Percentiles rank a stretch among this genome's conserved stretches.
Conservation (phyloP, 2,888 invertebrate species). For the Pterostichus niger region DNA sequence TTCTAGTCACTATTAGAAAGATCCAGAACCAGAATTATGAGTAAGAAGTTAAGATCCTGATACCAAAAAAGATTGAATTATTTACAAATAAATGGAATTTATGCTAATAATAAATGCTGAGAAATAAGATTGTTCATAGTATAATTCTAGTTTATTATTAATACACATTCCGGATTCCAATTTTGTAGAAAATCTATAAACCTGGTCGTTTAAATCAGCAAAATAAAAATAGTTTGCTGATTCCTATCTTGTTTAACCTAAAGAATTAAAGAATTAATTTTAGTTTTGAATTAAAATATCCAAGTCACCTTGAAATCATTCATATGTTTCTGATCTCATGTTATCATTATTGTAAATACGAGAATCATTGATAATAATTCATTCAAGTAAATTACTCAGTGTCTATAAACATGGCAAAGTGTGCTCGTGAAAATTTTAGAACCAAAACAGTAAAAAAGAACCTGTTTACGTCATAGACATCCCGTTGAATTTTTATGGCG, state of each 20-base stretch:
- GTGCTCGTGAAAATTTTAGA: slow-evolving; percentile 29
- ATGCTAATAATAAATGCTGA: slow-evolving; percentile 11
- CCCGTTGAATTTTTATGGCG: slow-evolving; percentile 58
- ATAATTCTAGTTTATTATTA: neutral
- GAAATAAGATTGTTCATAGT: slow-evolving; percentile 18
- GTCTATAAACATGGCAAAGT: neutral
- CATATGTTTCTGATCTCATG: neutral
- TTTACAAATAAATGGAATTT: slow-evolving; percentile 9
- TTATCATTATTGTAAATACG: neutral
- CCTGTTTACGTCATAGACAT: slow-evolving; percentile 49
- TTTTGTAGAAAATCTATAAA: slow-evolving; percentile 9
- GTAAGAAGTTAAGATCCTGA: neutral
- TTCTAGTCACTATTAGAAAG: neutral
- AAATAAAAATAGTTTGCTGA: slow-evolving; percentile 33
- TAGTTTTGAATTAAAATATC: slow-evolving; percentile 27
- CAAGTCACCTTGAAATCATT: slow-evolving; percentile 27
- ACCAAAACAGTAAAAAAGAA: slow-evolving; percentile 28
- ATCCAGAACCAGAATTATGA: neutral
- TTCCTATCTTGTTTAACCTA: slow-evolving; percentile 20
- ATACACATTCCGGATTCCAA: slow-evolving; percentile 4
- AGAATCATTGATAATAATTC: neutral
- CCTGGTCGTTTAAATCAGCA: neutral
- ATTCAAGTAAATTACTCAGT: neutral
- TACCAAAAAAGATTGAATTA: neutral
- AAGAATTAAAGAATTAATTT: slow-evolving; percentile 41